Base-by-base conservation (phyloP, 2,797 vertebrate genomes). In the Falco concolor region DNA sequence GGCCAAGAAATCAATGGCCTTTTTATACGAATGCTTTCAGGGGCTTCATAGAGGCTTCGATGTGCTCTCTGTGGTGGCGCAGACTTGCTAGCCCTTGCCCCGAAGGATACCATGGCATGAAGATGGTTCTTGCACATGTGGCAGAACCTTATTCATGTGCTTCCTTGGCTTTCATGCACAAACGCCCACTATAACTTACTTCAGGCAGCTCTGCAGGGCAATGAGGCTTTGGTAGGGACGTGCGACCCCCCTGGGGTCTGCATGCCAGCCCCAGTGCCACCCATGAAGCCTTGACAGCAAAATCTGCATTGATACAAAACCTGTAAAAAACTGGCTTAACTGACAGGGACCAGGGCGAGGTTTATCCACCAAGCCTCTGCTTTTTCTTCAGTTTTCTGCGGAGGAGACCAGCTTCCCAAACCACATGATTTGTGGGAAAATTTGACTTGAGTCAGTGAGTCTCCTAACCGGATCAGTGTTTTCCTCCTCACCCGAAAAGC, bases 41-140 rank as follows among this genome's bases (percentile, higher is more conserved):
- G 17, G 47, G 25, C 11, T 76, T 90, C 73, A 21, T 2, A 0
- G 0, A 15, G 72, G 38, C 17, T 86, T 67, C 4, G 5, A 12
- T 19, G 22, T 61, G 40, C 59, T 59, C 44, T 59, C 53, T 74
- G 78, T 1, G 4, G 18, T 38, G 42, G 4, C 77, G 56, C 64
- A 79, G 47, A 27, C 21, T 17, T 25, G 19, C 45, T 52, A 59
- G 70, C 57, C 24, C 57, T 86, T 44, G 36, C 3, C 34, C 32
- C 45, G 13, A 3, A 45, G 61, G 52, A 52, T 14, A 13, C 22
- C 7, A 8, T 1, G 1, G 40, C 14, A 6, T 20, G 30, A 38
- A 42, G 25, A 20, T 14, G 7, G 22, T 10, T 47, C 63, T 76
- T 42, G n/a, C 25, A 42, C 32, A 12, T 0, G 0, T 13, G 36